Evolutionary conservation across 2,888 invertebrate genomes (phyloP).

Genomic region (Tenthredo scrophulariae): DNA sequence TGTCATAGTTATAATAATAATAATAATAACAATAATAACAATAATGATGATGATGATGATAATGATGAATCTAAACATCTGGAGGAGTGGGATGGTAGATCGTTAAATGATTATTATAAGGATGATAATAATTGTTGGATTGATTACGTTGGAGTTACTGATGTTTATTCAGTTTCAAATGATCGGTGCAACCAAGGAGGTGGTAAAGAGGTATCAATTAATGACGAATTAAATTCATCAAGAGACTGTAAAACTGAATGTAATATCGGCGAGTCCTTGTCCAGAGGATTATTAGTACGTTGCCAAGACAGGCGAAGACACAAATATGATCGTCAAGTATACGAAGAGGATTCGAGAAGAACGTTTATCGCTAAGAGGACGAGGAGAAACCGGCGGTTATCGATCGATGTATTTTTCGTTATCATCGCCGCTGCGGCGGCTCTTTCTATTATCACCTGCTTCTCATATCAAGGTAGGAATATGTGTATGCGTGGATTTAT

Average conservation of each 20-base stretch:
- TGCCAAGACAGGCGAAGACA: slow-evolving; percentile 15
- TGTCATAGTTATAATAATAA: neutral
- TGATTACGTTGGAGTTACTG: neutral
- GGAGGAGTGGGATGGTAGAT: neutral
- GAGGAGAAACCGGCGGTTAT: slow-evolving; percentile 24
- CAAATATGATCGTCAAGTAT: neutral
- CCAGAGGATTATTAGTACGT: slow-evolving; percentile 18
- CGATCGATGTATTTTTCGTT: slow-evolving; percentile 56
- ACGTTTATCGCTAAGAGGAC: neutral
- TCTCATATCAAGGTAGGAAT: slow-evolving; percentile 69
- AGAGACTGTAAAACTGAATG: neutral
- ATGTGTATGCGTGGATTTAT: no score
- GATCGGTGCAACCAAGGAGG: neutral
- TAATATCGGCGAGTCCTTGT: neutral
- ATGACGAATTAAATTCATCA: neutral
- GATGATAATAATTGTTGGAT: neutral
- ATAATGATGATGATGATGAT: neutral
- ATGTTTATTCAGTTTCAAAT: neutral
- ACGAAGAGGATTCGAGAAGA: neutral
- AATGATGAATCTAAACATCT: neutral
- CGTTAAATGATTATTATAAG: neutral
- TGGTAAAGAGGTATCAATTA: neutral
- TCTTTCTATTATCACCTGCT: slow-evolving; percentile 68
- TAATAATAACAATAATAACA: neutral
- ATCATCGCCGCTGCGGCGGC: slow-evolving; percentile 67